These are phyloP conservation scores for Elanus axillaris DNA, from an alignment of 2,113 vertebrate genomes.

Conservation along the genomic window DNA sequence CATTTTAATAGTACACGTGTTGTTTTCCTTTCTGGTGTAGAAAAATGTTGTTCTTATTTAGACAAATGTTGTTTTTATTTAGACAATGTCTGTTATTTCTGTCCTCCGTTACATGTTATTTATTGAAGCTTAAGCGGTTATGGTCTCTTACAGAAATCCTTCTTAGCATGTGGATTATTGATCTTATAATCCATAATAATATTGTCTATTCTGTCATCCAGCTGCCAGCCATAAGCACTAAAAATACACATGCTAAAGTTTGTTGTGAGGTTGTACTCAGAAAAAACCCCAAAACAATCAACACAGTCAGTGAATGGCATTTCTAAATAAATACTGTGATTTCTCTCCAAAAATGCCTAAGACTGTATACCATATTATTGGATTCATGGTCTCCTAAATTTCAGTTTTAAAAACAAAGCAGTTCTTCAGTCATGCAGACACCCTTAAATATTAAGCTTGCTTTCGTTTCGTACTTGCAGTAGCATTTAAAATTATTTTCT, in stretches of 20 bases:
- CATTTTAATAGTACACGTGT: not conserved
- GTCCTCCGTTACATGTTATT: not conserved
- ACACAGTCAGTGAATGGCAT: not conserved
- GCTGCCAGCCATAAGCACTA: not conserved
- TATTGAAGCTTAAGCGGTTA: conserved; percentile 1
- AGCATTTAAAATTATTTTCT: not conserved
- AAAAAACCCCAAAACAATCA: not conserved
- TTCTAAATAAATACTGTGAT: not conserved
- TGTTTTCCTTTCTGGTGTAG: not conserved
- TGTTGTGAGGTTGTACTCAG: not conserved
- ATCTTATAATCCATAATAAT: conserved; percentile 35
- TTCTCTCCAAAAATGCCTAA: not conserved
- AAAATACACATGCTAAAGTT: not conserved
- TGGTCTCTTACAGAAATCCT: conserved; percentile 14
- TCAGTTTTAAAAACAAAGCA: not conserved
- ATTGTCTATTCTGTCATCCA: conserved; percentile 14
- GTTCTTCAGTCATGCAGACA: not conserved
- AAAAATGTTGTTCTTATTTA: not conserved
- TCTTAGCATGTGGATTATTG: not conserved
- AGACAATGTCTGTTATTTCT: not conserved
- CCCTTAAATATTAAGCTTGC: not conserved
- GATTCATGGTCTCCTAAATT: not conserved
- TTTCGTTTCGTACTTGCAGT: not conserved
- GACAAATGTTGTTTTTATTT: not conserved
- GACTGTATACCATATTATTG: not conserved